These are phyloP conservation scores for Dasysyrphus tricinctus DNA, from an alignment of 2,888 invertebrate species.

Conservation along the genomic window DNA sequence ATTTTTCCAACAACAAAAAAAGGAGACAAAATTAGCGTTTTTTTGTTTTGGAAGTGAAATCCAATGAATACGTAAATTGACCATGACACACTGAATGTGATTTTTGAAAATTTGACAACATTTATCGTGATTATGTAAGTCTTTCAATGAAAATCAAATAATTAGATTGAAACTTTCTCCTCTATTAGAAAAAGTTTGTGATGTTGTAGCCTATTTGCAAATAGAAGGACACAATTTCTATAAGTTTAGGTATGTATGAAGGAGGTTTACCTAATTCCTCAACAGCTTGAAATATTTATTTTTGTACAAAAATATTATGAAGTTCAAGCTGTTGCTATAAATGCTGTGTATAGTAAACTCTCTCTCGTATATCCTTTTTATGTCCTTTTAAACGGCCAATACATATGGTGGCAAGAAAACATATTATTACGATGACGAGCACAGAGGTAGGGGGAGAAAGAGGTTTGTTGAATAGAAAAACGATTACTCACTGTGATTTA, in stretches of 20 bases:
- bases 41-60: not conserved
- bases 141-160: not conserved
- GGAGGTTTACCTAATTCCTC: not conserved
- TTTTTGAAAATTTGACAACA: not conserved
- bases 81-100: slow-evolving; percentile 4
- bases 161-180: not conserved
- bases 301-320: not conserved
- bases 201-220: not conserved
- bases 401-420: slow-evolving; percentile 30
- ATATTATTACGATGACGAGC: slow-evolving; percentile 11
- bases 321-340: slow-evolving; percentile 22
- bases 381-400: slow-evolving; percentile 22
- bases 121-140: not conserved
- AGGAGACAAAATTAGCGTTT: not conserved
- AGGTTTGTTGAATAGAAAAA: slow-evolving; percentile 22
- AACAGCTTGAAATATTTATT: slow-evolving; percentile 3
- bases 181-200: not conserved
- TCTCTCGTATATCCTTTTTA: not conserved
- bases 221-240: not conserved
- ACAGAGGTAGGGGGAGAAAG: too few species aligned
- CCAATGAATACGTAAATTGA: not conserved
- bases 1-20: slow-evolving; percentile 11
- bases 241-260: not conserved
- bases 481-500: slow-evolving; percentile 43
- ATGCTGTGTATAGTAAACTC: too few species aligned